Conservation (phyloP, 2,888 invertebrate species). For the Eledona agricola region DNA sequence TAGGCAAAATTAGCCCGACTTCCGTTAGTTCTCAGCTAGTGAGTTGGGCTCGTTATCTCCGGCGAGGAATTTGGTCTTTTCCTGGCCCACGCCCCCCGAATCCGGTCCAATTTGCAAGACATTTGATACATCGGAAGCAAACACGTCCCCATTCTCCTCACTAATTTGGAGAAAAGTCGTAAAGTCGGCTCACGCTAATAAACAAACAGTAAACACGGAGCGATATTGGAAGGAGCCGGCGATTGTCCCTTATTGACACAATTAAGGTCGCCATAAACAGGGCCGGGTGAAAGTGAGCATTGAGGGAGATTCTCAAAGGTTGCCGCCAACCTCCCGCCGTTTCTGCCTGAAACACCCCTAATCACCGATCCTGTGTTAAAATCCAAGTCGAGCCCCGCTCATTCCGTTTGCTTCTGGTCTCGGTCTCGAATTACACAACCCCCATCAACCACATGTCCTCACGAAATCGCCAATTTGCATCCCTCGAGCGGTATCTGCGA, state of each 20-base stretch:
- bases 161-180: slow-evolving; percentile 16
- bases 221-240: slow-evolving; percentile 26
- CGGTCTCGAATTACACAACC: no score
- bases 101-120: slow-evolving; percentile 17
- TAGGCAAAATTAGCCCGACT: no score
- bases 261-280: slow-evolving; percentile 32
- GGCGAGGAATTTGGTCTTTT: no score
- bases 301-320: slow-evolving; percentile 24
- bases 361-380: slow-evolving; percentile 23
- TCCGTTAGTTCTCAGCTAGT: no score
- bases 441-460: no score
- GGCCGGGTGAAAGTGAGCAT: slow-evolving; percentile 20
- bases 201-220: slow-evolving; percentile 28
- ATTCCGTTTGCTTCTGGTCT: no score
- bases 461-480: no score
- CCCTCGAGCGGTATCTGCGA: slow-evolving; percentile 40
- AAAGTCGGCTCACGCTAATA: slow-evolving; percentile 19
- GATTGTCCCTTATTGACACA: slow-evolving; percentile 33
- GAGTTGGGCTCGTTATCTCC: no score
- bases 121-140: slow-evolving; percentile 4
- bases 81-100: no score
- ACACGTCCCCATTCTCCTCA: slow-evolving; percentile 10
- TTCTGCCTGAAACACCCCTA: slow-evolving; percentile 5
- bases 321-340: slow-evolving; percentile 18
- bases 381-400: no score